A percentile compares a stretch with the other conserved stretches of the same genome.
These are phyloP conservation scores for Antigone vipio DNA, from an alignment of 2,113 vertebrate species.

Conservation along the genomic window DNA sequence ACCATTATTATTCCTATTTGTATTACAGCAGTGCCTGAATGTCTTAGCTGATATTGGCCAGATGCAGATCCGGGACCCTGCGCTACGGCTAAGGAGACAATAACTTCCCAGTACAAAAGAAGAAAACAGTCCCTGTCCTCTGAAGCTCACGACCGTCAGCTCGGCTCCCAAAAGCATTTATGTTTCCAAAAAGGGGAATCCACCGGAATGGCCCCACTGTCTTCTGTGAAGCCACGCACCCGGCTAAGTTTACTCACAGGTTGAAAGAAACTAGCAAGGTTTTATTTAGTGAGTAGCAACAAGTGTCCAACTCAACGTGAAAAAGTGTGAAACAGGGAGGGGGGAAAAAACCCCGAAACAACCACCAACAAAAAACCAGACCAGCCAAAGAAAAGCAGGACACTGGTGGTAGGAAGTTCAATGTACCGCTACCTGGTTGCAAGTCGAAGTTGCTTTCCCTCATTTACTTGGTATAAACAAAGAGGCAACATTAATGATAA, in stretches of 20 bases:
- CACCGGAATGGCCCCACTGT: background rate
- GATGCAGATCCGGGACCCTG: background rate
- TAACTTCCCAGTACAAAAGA: background rate
- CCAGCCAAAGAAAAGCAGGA: background rate
- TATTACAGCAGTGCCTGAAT: background rate
- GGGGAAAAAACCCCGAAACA: no score
- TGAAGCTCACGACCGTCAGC: background rate
- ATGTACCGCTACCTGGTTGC: background rate
- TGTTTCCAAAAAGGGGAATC: background rate
- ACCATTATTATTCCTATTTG: conserved; percentile 29
- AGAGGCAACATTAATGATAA: conserved; percentile 2
- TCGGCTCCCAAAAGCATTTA: background rate
- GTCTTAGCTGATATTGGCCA: background rate
- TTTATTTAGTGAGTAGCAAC: background rate
- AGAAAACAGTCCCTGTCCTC: background rate
- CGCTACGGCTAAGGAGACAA: background rate
- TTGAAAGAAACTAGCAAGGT: background rate
- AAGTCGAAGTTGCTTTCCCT: background rate
- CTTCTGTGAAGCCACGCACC: background rate
- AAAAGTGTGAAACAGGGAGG: background rate
- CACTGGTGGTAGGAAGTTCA: background rate
- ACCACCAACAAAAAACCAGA: background rate
- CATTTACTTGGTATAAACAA: background rate
- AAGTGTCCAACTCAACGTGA: background rate
- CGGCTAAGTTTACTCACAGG: background rate